Base-by-base conservation (phyloP, 2,797 vertebrate species). In the Gephyroberyx darwinii region DNA sequence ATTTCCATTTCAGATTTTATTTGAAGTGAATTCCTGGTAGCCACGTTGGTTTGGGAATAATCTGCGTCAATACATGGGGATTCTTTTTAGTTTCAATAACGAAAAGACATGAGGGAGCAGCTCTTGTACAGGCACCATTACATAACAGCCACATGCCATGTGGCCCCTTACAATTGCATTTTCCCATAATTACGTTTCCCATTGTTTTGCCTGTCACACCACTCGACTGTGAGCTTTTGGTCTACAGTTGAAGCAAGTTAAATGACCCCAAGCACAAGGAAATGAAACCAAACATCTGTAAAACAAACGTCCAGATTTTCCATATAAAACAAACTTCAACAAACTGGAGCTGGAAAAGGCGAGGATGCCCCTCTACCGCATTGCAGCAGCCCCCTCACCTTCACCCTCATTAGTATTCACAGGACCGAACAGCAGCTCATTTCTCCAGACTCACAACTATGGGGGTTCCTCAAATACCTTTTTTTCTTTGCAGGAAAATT, bases 321-420 rank as follows among this genome's bases (percentile, higher is more conserved):
- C 16, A 37, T 10, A 20, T 9, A 30, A 3, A 30, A 67, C 10
- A n/a, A 33, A 14, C 39, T 8, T 8, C 13, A 41, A 20, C 0
- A 22, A 22, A 37, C 5, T 43, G 41, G 64, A 39, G 33, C 48
- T 33, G 22, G 8, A 26, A 67, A 2, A 64, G 55, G 57, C 20
- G 17, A 66, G 67, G 65, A 45, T 63, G 86, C 71, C 65, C 69
- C 72, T 75, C 83, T 94, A 92, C 93, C 93, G 93, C 93, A 94
- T 90, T 94, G 93, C 93, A 94, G 92, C 89, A 92, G 71, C 90
- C 76, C 54, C 35, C 82, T 88, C 64, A 64, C 82, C 90, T 90
- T 82, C 85, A 71, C 77, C 64, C 88, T 93, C 87, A 92, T 93
- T 91, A 91, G 82, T 87, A 94, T 93, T 91, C 90, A 81, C 66